Percentiles rank a stretch among this genome's conserved stretches.
These are phyloP conservation scores for Agrypnus murinus DNA, from an alignment of 2,888 invertebrate species.

Conservation along the genomic window DNA sequence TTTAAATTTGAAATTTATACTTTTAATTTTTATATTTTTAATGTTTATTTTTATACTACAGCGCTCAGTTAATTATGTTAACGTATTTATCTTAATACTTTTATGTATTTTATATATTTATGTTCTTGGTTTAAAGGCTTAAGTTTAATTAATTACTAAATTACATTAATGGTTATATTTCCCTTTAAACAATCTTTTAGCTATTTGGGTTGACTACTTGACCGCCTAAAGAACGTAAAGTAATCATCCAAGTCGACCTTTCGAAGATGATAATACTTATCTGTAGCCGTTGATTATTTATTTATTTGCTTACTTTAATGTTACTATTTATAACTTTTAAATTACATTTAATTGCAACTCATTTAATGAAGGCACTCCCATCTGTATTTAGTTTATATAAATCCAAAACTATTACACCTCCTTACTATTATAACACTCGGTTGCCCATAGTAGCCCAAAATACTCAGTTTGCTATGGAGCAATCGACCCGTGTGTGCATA, in stretches of 20 bases:
- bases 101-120: background rate
- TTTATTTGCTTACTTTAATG: background rate
- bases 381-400: background rate
- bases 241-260: conserved; percentile 1
- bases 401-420: too few species aligned
- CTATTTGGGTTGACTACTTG: background rate
- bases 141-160: background rate
- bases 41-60: too few species aligned
- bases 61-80: background rate
- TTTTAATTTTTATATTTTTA: too few species aligned
- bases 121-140: background rate
- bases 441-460: too few species aligned
- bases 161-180: background rate
- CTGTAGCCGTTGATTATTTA: background rate
- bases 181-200: conserved; percentile 2
- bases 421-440: too few species aligned
- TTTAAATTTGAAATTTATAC: too few species aligned
- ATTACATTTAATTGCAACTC: background rate
- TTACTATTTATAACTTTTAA: background rate
- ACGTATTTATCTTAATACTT: background rate
- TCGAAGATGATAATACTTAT: background rate
- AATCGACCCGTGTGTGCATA: too few species aligned
- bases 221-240: background rate
- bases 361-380: background rate
- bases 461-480: too few species aligned